Percentiles rank a stretch among this genome's conserved stretches.
These are phyloP conservation scores for Thymelicus acteon DNA, from an alignment of 2,888 invertebrate genomes.

Conservation along the genomic window DNA sequence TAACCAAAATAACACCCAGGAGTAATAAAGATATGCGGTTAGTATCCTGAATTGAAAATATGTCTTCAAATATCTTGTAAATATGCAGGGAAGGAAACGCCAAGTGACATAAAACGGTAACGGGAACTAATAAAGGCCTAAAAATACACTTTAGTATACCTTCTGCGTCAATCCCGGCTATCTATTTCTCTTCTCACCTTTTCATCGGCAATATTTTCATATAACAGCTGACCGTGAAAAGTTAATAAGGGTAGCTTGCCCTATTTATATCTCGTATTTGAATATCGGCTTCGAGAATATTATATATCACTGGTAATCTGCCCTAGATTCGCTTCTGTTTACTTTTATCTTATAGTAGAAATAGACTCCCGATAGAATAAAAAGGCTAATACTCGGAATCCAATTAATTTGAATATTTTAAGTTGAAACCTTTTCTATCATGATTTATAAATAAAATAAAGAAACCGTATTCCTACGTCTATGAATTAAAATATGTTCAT, in stretches of 20 bases:
- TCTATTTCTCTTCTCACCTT: slow-evolving; percentile 41
- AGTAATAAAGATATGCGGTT: not conserved
- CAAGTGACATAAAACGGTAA: not conserved
- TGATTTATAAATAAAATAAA: too few relatives aligned
- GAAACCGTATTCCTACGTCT: too few relatives aligned
- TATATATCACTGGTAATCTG: not conserved
- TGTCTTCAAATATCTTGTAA: slow-evolving; percentile 1
- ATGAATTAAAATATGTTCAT: too few relatives aligned
- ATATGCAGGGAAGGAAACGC: slow-evolving; percentile 1
- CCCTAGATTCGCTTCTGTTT: too few relatives aligned
- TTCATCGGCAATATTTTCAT: slow-evolving; percentile 34
- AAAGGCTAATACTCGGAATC: too few relatives aligned
- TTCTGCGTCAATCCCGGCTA: slow-evolving; percentile 29
- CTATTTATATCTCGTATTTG: slow-evolving; percentile 29
- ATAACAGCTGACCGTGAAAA: slow-evolving; percentile 33
- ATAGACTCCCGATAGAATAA: too few relatives aligned
- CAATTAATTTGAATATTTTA: too few relatives aligned
- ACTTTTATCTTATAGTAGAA: too few relatives aligned
- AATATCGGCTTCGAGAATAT: slow-evolving; percentile 16
- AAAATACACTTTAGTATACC: not conserved
- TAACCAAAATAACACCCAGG: not conserved
- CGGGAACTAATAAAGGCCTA: not conserved
- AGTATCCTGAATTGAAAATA: slow-evolving; percentile 7
- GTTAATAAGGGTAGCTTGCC: slow-evolving; percentile 21
- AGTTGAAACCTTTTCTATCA: too few relatives aligned